These are phyloP conservation scores for Actinia tenebrosa DNA, from an alignment of 64 coral and sea anemone species.

Conservation along the genomic window DNA sequence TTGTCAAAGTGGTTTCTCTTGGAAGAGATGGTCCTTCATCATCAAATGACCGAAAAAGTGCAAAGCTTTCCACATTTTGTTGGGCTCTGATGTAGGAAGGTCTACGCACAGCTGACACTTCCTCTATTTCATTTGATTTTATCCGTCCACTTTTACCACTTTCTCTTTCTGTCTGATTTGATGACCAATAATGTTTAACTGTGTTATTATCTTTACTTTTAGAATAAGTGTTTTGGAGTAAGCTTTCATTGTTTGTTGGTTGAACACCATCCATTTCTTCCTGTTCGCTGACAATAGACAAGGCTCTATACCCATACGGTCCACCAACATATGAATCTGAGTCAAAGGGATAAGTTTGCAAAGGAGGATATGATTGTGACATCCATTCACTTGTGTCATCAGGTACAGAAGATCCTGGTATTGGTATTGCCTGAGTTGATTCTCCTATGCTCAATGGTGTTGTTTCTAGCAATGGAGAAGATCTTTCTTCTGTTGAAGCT, in stretches of 20 bases:
- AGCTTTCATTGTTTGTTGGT: conserved; percentile 19
- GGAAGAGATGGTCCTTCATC: not conserved
- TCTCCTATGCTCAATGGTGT: conserved; percentile 18
- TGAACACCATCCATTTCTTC: conserved; percentile 49
- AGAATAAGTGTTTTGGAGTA: conserved; percentile 1
- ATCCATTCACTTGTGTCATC: conserved; percentile 19
- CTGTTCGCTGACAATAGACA: conserved; percentile 76
- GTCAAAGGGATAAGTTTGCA: not conserved
- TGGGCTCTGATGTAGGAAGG: conserved; percentile 85
- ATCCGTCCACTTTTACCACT: not conserved
- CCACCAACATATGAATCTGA: not conserved
- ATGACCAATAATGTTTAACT: not conserved
- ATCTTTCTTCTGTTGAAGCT: not conserved
- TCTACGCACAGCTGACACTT: conserved; percentile 33
- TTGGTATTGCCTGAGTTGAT: conserved; percentile 27
- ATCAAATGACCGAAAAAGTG: conserved; percentile 1
- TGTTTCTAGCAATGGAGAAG: not conserved
- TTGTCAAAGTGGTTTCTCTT: not conserved
- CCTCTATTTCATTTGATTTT: not conserved
- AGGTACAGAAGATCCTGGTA: conserved; percentile 1
- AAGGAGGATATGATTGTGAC: conserved; percentile 1
- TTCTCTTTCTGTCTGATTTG: not conserved
- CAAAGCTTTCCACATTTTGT: conserved; percentile 57
- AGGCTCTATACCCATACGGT: conserved; percentile 35
- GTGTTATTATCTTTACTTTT: conserved; percentile 8